A percentile compares a stretch with the other conserved stretches of the same genome.
Conservation (phyloP, 2,113 vertebrate species). For the Spermophilus dauricus region DNA sequence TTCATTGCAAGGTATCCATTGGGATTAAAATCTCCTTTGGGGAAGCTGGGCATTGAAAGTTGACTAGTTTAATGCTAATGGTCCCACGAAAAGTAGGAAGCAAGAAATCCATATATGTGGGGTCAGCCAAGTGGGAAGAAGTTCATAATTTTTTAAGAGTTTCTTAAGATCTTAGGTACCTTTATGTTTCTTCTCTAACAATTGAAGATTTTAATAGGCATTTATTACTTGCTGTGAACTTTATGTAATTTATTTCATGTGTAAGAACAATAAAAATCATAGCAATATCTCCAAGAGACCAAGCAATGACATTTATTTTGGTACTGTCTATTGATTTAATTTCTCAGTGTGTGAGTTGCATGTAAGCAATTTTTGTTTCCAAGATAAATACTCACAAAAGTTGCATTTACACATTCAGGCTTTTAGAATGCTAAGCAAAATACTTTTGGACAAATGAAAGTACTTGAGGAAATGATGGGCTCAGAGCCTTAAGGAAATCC, state of each 20-base stretch:
- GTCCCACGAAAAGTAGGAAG: neutral
- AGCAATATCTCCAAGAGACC: slow-evolving; percentile 40
- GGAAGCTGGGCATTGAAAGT: neutral
- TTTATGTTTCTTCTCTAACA: neutral
- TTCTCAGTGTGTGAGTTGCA: slow-evolving; percentile 26
- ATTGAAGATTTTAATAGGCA: slow-evolving; percentile 41
- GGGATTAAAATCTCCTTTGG: neutral
- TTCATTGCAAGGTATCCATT: neutral
- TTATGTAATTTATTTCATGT: slow-evolving; percentile 41
- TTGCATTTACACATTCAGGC: neutral
- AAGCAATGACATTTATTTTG: slow-evolving; percentile 52
- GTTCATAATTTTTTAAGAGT: neutral
- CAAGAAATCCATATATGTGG: rapidly evolving
- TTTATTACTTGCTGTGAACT: slow-evolving; percentile 62
- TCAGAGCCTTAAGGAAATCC: neutral
- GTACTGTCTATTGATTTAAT: neutral
- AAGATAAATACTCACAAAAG: slow-evolving; percentile 52
- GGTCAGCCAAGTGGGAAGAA: neutral
- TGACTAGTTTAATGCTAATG: neutral
- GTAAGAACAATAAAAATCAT: slow-evolving; percentile 21
- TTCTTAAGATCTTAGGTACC: neutral
- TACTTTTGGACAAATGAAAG: neutral
- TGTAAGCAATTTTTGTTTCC: slow-evolving; percentile 24
- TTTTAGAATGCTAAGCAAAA: neutral
- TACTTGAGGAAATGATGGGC: neutral